Base-by-base conservation (phyloP, 2,888 invertebrate genomes). In the Sycophila texana region DNA sequence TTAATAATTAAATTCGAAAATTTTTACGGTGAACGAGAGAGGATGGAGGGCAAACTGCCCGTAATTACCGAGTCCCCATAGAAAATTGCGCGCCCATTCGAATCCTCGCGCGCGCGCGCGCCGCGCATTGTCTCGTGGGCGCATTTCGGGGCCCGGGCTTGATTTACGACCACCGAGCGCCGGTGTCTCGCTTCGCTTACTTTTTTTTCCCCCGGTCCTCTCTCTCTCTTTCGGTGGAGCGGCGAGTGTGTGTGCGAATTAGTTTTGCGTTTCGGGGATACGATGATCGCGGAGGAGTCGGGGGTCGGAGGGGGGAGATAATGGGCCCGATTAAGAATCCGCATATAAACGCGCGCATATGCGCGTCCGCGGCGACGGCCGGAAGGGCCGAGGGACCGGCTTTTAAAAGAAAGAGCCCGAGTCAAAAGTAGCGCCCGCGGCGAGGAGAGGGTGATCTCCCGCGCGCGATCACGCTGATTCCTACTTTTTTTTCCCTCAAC, bases 31-130 rank as follows among this genome's bases (percentile, higher is more conserved):
- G 84, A 85, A 84, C 85, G 12, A 16, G 30, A 14, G 26, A 22
- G 22, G 26, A 71, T 47, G 63, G 55, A 22, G n/a, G 57, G 60
- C 49, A 88, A 89, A 89, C 90, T 89, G 86, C 89, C 89, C 87
- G 89, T 90, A 90, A 90, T 90, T 90, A 90, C 89, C 86, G 89
- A 89, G 89, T 89, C 88, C n/a, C 90, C 86, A 89, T 90, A 89
- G 89, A 89, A 90, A 90, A 90, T 90, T 90, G 79, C 79, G 53
- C 51, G 66, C 71, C 86, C 89, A 89, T 90, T 89, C 89, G 89
- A 88, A 90, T 89, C 86, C 86, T 89, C 5, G 39, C 55, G 20
- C 13, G 39, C 55, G 20, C 13, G 16, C 53, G 20, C 30, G 63
- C 87, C 86, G 84, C 85, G 60, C 86, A 89, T 89, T 89, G 89